These are phyloP conservation scores for Cyprichromis sp. DNA, from an alignment of 2,113 vertebrate species.

Conservation along the genomic window DNA sequence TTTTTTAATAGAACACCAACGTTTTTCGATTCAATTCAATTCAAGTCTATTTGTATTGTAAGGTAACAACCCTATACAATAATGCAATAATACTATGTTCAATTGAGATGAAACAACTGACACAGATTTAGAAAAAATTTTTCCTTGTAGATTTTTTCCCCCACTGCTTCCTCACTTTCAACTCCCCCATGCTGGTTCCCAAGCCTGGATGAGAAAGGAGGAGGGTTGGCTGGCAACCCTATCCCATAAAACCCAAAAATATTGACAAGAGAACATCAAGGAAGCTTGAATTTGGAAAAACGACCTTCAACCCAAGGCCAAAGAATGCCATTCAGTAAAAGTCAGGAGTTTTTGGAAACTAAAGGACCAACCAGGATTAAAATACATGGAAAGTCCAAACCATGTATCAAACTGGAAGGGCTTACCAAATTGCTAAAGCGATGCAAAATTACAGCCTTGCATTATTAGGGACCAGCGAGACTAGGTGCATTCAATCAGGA, in stretches of 20 bases:
- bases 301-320: neutral
- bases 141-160: neutral
- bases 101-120: neutral
- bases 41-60: neutral
- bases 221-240: neutral
- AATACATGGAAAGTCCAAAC: neutral
- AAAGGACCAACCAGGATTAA: neutral
- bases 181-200: neutral
- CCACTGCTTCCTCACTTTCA: neutral
- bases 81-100: neutral
- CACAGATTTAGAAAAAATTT: rapidly evolving
- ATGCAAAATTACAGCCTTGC: rapidly evolving
- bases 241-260: neutral
- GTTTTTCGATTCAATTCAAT: neutral
- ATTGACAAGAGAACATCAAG: neutral
- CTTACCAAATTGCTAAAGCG: rapidly evolving
- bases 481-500: neutral
- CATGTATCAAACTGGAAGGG: neutral
- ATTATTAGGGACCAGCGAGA: neutral
- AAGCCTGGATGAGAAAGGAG: neutral
- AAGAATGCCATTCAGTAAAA: neutral
- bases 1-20: neutral
- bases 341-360: neutral
- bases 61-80: neutral
- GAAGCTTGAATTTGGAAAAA: neutral